Percentiles rank a stretch among this genome's conserved stretches.
Conservation (phyloP, 2,113 vertebrate genomes). For the Struthio camelus region DNA sequence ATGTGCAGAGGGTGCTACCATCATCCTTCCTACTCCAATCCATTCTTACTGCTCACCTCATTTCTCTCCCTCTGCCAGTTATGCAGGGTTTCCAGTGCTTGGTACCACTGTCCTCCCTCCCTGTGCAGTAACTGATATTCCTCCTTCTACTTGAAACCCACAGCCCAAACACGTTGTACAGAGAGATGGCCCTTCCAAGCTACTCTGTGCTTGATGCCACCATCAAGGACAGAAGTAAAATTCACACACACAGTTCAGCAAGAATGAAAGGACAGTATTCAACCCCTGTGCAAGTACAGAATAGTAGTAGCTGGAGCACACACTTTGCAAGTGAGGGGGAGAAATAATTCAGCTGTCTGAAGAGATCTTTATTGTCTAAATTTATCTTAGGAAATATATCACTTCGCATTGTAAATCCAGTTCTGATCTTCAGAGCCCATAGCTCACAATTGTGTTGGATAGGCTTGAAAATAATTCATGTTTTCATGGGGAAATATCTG, state of each 20-base stretch:
- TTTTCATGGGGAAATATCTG: not conserved
- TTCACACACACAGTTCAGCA: not conserved
- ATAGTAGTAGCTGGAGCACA: not conserved
- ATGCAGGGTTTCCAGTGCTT: not conserved
- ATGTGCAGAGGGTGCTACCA: not conserved
- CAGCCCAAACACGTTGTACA: accelerated
- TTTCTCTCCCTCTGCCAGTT: not conserved
- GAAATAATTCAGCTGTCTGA: not conserved
- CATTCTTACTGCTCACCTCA: not conserved
- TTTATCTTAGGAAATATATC: not conserved
- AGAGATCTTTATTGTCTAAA: not conserved
- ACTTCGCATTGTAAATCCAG: not conserved
- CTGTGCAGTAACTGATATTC: not conserved
- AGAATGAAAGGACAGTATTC: not conserved
- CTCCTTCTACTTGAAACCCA: not conserved
- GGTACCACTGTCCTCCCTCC: not conserved
- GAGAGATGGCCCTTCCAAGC: not conserved
- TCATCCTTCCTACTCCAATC: not conserved
- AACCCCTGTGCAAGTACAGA: not conserved
- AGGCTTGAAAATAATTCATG: not conserved
- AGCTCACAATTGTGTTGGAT: not conserved
- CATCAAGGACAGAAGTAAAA: not conserved
- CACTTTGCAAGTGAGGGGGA: not conserved
- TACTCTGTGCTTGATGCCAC: not conserved
- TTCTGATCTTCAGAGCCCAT: not conserved